Base-by-base conservation (phyloP, 1,140 invertebrate species). In the Monochamus saltuarius region DNA sequence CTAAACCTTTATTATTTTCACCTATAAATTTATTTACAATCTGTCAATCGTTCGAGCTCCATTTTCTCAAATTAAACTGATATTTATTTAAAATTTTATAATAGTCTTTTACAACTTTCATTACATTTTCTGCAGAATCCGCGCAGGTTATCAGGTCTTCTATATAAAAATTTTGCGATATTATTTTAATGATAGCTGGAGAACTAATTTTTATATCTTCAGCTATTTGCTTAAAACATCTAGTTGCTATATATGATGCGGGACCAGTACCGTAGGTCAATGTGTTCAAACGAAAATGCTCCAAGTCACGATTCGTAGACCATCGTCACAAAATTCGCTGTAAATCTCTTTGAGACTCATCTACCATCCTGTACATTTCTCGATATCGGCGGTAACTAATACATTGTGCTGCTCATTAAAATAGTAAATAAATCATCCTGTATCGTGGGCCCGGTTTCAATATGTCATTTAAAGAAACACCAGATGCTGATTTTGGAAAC, bases 141-240 rank as follows among this genome's bases (percentile, higher is more conserved):
- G 10, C 49, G 34, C 78, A 75, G 17, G 70, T 67, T 2, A 80
- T 49, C 16, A 77, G 51, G 66, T 82, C 78, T 55, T 82, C 79
- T 2, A 80, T 73, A 59, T 58, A 62, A 51, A 62, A 56, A 53
- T 58, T 37, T 9, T 22, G 16, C 13, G 10, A 9, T 13, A 62
- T 62, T 1, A 58, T 50, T 35, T 22, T 36, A 16, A 17, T 11
- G 13, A 36, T 34, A n/a, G 11, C 29, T 4, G 55, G 61, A 38
- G 19, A 51, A 29, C 38, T 29, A 29, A 29, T 29, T 37, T 55
- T 11, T 22, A 13, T 22, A 40, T 57, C 43, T 14, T 10, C 9
- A n/a, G 54, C 29, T 36, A 57, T 29, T 58, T 62, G 43, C 29
- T 43, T 19, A 19, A 64, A 11, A 39, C 53, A 43, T 11, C 63